phyloP scores from a whole-genome alignment of 2,888 invertebrate species.

The Chironomus riparius region DNA sequence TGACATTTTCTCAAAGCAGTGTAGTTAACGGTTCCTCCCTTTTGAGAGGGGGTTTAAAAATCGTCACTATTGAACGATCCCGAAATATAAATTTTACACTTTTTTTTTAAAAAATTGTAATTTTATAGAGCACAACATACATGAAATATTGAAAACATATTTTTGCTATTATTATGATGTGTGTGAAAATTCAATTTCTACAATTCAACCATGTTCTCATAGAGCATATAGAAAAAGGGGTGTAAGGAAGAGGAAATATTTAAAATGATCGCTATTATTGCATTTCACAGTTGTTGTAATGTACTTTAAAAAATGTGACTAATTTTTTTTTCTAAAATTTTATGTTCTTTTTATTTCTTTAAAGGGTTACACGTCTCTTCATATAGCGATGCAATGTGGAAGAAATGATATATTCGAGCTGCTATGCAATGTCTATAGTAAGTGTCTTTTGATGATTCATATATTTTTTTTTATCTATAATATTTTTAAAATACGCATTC shows the following conservation, averaged over 20 bases:
- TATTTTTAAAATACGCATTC: background rate
- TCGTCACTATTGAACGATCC: too few species aligned
- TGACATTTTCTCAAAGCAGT: too few species aligned
- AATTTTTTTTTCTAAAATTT: background rate
- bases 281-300: background rate
- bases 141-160: background rate
- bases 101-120: background rate
- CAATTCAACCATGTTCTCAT: background rate
- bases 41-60: too few species aligned
- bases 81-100: background rate
- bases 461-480: background rate
- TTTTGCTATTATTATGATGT: background rate
- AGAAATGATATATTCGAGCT: slow-evolving; percentile 79
- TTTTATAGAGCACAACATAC: background rate
- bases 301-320: background rate
- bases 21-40: too few species aligned
- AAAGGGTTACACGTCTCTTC: slow-evolving; percentile 91
- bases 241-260: background rate
- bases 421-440: slow-evolving; percentile 85
- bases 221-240: background rate
- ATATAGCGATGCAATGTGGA: slow-evolving; percentile 85
- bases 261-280: background rate
- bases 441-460: slow-evolving; percentile 39
- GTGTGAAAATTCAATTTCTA: background rate
- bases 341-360: slow-evolving; percentile 21